A percentile compares a stretch with the other conserved stretches of the same genome.
Evolutionary conservation across 2,888 invertebrate genomes (phyloP).

Genomic region (Drosophila mimetica): DNA sequence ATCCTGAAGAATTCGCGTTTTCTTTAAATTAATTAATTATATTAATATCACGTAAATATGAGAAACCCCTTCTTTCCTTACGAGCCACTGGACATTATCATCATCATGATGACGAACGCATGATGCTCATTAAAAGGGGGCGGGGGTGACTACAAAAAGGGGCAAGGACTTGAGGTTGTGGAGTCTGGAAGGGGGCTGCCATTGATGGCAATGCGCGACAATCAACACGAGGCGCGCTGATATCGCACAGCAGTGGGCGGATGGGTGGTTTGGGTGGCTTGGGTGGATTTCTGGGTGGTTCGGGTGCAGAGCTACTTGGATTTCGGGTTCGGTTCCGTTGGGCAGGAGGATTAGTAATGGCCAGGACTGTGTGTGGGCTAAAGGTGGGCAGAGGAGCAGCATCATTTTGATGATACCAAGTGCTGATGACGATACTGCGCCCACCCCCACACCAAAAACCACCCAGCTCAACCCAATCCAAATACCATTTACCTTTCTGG

Average conservation of each 20-base stretch:
- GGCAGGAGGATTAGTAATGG: constrained; percentile 57
- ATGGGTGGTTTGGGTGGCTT: background rate
- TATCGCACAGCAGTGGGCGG: constrained; percentile 57
- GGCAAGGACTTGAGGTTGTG: constrained; percentile 15
- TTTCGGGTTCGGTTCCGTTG: constrained; percentile 7
- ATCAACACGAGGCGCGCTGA: constrained; percentile 71
- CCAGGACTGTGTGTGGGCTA: constrained; percentile 39
- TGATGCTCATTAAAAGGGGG: constrained; percentile 60
- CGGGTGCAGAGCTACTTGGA: constrained; percentile 1
- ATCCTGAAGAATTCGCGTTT: no score
- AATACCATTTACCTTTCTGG: constrained; percentile 12
- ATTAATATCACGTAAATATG: no score
- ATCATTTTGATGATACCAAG: constrained; percentile 56
- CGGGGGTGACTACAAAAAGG: constrained; percentile 35
- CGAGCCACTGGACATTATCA: constrained; percentile 25
- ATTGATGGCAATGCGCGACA: constrained; percentile 74
- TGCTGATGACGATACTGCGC: constrained; percentile 42
- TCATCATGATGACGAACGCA: constrained; percentile 50
- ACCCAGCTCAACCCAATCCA: constrained; percentile 9
- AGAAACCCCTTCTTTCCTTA: background rate
- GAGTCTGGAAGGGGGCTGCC: constrained; percentile 18
- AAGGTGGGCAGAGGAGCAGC: constrained; percentile 55
- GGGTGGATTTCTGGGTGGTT: constrained; percentile 13
- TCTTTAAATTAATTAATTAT: no score
- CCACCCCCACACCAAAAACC: no score